Evolutionary conservation across 2,797 vertebrate genomes (phyloP).

Genomic region (Syngnathus rostellatus): DNA sequence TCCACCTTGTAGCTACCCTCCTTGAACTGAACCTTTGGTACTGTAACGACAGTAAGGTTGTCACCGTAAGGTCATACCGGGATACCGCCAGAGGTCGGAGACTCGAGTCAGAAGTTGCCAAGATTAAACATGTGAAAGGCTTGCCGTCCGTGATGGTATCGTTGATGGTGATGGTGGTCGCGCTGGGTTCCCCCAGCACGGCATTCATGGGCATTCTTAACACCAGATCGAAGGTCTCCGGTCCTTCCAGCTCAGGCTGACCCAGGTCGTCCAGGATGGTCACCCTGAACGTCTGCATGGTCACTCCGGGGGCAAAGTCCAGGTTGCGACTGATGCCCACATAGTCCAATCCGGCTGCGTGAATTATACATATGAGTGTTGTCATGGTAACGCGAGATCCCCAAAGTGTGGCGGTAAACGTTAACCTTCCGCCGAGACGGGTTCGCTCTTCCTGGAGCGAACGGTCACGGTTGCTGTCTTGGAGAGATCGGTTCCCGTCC

Average conservation of each 20-base stretch:
- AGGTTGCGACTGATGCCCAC: slow-evolving; percentile 77
- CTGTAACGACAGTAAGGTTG: slow-evolving; percentile 41
- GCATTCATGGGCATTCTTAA: slow-evolving; percentile 77
- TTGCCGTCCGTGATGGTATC: slow-evolving; percentile 73
- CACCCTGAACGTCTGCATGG: slow-evolving; percentile 75
- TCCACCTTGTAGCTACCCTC: slow-evolving; percentile 69
- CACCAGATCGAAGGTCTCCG: slow-evolving; percentile 77
- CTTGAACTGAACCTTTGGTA: slow-evolving; percentile 78
- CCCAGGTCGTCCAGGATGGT: slow-evolving; percentile 78
- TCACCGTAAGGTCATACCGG: not conserved
- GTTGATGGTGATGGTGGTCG: slow-evolving; percentile 75
- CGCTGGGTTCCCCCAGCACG: slow-evolving; percentile 77
- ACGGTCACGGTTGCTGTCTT: slow-evolving; percentile 74
- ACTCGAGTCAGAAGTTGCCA: no score
- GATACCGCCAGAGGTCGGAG: not conserved
- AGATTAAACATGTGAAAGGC: slow-evolving; percentile 15
- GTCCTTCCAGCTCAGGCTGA: slow-evolving; percentile 78
- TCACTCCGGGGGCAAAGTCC: slow-evolving; percentile 79
- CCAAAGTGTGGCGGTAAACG: not conserved
- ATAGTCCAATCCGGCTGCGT: slow-evolving; percentile 79
- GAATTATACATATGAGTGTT: not conserved
- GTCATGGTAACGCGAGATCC: not conserved
- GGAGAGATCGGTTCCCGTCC: slow-evolving; percentile 80
- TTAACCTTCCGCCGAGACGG: slow-evolving; percentile 77
- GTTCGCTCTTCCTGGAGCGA: slow-evolving; percentile 75